Evolutionary conservation across 2,797 vertebrate genomes (phyloP).

Genomic region (Poeciliopsis presidionis): DNA sequence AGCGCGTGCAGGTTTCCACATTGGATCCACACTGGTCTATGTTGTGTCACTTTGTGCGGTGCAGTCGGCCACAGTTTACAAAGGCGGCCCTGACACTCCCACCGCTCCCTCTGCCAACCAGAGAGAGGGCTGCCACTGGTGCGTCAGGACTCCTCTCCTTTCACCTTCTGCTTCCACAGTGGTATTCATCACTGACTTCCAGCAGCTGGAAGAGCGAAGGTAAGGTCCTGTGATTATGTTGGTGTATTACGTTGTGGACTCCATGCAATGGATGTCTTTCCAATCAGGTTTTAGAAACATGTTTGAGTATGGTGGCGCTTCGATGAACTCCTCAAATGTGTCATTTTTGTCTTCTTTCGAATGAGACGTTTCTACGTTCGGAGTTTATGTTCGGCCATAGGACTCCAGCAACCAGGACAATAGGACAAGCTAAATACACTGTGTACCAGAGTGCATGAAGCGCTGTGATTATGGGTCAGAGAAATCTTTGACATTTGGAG

Average conservation of each 20-base stretch:
- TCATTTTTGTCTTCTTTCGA: neutral
- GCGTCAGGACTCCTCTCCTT: slow-evolving; percentile 40
- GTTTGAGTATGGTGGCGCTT: neutral
- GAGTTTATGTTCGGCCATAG: neutral
- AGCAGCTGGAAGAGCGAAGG: slow-evolving; percentile 42
- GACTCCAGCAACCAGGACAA: slow-evolving; percentile 41
- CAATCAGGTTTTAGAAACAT: neutral
- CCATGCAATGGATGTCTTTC: neutral
- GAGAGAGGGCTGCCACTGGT: slow-evolving; percentile 52
- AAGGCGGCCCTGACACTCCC: slow-evolving; percentile 59
- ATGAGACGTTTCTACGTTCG: neutral
- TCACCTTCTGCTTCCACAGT: slow-evolving; percentile 26
- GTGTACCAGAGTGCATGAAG: slow-evolving; percentile 46
- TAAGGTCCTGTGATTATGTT: slow-evolving; percentile 36
- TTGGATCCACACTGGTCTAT: slow-evolving; percentile 5
- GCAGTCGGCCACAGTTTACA: slow-evolving; percentile 37
- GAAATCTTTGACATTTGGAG: slow-evolving; percentile 27
- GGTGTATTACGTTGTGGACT: neutral
- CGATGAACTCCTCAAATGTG: neutral
- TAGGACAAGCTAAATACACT: slow-evolving; percentile 68
- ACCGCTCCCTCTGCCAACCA: slow-evolving; percentile 56
- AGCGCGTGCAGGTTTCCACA: slow-evolving; percentile 7
- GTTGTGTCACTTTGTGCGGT: slow-evolving; percentile 28
- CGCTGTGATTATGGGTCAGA: slow-evolving; percentile 69
- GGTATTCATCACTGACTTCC: slow-evolving; percentile 31